Percentiles rank a stretch among this genome's conserved stretches.
Evolutionary conservation across 2,888 invertebrate species (phyloP).

Genomic region (Coleophora deauratella): DNA sequence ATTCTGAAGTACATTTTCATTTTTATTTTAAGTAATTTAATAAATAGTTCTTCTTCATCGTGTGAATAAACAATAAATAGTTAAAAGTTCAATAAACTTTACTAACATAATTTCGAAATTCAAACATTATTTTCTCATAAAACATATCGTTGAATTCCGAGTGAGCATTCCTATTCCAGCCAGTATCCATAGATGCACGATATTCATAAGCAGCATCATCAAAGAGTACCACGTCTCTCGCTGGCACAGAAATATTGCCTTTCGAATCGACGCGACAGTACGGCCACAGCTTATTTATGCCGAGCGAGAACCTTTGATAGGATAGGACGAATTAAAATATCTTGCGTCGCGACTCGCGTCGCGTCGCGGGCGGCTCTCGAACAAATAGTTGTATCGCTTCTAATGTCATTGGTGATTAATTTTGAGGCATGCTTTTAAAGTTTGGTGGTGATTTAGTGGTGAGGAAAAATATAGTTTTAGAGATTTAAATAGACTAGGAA

Average conservation of each 20-base stretch:
- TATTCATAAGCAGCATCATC: constrained; percentile 66
- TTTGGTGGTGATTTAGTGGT: background rate
- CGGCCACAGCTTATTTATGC: constrained; percentile 58
- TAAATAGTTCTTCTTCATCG: too few species aligned
- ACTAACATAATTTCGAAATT: too few species aligned
- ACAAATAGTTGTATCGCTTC: constrained; percentile 27
- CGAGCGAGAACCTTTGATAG: constrained; percentile 52
- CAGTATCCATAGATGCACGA: constrained; percentile 25
- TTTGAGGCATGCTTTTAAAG: constrained; percentile 1
- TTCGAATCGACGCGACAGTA: constrained; percentile 59
- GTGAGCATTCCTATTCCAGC: too few species aligned
- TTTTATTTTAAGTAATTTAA: too few species aligned
- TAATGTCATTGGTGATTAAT: constrained; percentile 18
- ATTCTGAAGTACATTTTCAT: too few species aligned
- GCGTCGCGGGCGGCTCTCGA: constrained; percentile 18
- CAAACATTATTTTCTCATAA: too few species aligned
- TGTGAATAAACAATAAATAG: too few species aligned
- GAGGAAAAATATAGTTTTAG: too few species aligned
- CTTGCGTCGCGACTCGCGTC: too few species aligned
- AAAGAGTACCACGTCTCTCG: constrained; percentile 50
- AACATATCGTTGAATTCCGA: too few species aligned
- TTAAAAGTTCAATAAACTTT: too few species aligned
- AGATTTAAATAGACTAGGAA: background rate
- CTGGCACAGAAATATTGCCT: constrained; percentile 64
- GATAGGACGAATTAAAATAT: constrained; percentile 37